Percentiles rank a stretch among this genome's conserved stretches.
These are phyloP conservation scores for Pipistrellus kuhlii DNA, from an alignment of 2,797 vertebrate genomes.

Conservation along the genomic window DNA sequence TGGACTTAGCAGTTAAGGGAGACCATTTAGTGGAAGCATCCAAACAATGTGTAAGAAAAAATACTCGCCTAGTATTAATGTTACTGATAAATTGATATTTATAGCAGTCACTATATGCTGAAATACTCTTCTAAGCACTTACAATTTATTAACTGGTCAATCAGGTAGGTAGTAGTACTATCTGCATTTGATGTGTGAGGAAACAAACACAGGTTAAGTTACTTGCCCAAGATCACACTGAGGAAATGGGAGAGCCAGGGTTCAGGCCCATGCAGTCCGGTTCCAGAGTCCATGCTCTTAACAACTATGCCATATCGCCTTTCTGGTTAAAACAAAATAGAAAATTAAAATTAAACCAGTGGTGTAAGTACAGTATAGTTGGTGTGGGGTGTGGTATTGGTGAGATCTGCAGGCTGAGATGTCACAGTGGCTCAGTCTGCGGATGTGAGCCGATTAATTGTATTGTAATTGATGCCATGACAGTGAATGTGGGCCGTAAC, in stretches of 20 bases:
- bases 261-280: neutral
- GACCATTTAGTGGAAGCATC: conserved; percentile 44
- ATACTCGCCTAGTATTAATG: neutral
- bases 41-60: neutral
- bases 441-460: neutral
- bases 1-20: conserved; percentile 57
- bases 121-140: neutral
- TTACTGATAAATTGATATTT: conserved; percentile 28
- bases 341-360: neutral
- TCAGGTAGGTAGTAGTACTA: neutral
- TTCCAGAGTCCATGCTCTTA: conserved; percentile 14
- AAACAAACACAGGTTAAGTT: conserved; percentile 6
- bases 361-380: neutral
- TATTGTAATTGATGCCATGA: neutral
- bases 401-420: neutral
- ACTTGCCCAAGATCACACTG: neutral
- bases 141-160: neutral
- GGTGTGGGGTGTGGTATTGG: neutral
- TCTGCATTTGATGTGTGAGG: neutral
- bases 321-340: conserved; percentile 4
- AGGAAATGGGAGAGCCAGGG: neutral
- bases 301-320: neutral
- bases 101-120: neutral
- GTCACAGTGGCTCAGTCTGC: neutral
- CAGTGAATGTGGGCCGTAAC: neutral